These are phyloP conservation scores for Litoditis marina DNA, from an alignment of 2,888 invertebrate genomes.

Conservation along the genomic window DNA sequence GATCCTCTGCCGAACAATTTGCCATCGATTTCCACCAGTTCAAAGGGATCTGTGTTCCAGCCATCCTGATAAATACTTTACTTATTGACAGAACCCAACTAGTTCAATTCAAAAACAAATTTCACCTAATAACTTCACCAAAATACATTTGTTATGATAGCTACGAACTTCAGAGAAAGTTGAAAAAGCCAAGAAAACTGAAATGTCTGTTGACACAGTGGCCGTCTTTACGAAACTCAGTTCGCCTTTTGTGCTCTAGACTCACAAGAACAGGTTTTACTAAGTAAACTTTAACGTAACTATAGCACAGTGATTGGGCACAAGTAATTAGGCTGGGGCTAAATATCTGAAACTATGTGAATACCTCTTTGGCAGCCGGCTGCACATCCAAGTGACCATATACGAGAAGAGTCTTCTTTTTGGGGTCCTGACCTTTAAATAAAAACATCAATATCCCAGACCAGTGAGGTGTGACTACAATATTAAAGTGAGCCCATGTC, in stretches of 20 bases:
- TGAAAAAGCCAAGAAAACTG: no score
- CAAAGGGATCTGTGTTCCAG: conserved; percentile 92
- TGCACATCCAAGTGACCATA: conserved; percentile 99
- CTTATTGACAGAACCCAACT: background rate
- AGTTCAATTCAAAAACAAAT: no score
- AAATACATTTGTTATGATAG: no score
- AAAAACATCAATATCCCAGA: no score
- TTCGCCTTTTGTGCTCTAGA: no score
- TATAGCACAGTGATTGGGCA: background rate
- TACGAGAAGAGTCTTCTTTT: conserved; percentile 86
- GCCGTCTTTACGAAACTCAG: no score
- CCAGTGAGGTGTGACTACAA: no score
- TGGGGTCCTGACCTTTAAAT: conserved; percentile 72
- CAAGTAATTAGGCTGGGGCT: background rate
- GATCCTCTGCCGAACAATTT: conserved; percentile 87
- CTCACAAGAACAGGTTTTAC: no score
- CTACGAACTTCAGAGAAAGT: no score
- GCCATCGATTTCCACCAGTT: conserved; percentile 79
- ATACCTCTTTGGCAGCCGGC: conserved; percentile 74
- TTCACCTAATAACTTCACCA: no score
- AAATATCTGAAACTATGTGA: background rate
- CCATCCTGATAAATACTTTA: conserved; percentile 67
- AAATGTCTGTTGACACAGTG: no score
- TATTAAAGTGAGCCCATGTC: no score
- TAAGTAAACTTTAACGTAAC: conserved; percentile 1